Percentiles rank a stretch among this genome's conserved stretches.
Evolutionary conservation across 2,113 vertebrate genomes (phyloP).

Genomic region (Leptobrachium leishanense): DNA sequence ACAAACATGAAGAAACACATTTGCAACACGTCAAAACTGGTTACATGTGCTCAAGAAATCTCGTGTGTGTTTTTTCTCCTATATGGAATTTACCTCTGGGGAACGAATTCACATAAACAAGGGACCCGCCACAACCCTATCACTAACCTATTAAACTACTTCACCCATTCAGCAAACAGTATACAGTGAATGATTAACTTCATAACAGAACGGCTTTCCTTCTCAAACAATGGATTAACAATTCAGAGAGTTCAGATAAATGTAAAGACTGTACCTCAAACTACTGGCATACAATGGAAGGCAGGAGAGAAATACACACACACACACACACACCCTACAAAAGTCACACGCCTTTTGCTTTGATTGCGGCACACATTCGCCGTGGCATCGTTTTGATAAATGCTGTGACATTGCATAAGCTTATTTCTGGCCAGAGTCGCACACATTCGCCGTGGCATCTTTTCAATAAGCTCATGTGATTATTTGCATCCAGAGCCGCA

Average conservation of each 20-base stretch:
- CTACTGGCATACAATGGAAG: slow-evolving; percentile 23
- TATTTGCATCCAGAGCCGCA: too few relatives aligned
- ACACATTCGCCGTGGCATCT: too few relatives aligned
- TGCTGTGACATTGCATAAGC: too few relatives aligned
- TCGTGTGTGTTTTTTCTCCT: neutral
- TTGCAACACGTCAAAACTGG: neutral
- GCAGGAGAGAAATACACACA: neutral
- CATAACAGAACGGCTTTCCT: slow-evolving; percentile 22
- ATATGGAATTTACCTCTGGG: slow-evolving; percentile 4
- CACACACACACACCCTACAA: neutral
- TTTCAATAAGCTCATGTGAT: too few relatives aligned
- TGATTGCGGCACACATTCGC: too few relatives aligned
- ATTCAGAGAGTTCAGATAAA: slow-evolving; percentile 23
- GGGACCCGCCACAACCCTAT: slow-evolving; percentile 2
- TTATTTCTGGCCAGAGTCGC: too few relatives aligned
- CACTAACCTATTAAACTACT: slow-evolving; percentile 35
- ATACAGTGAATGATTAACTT: slow-evolving; percentile 44
- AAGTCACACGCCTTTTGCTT: too few relatives aligned
- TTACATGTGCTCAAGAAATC: neutral
- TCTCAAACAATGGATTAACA: slow-evolving; percentile 34
- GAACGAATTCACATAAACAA: slow-evolving; percentile 28
- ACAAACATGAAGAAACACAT: neutral
- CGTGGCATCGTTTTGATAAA: too few relatives aligned
- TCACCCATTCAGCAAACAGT: slow-evolving; percentile 42
- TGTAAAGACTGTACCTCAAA: slow-evolving; percentile 37